These are phyloP conservation scores for Thinocorus orbignyianus DNA, from an alignment of 2,113 vertebrate genomes.

Conservation along the genomic window DNA sequence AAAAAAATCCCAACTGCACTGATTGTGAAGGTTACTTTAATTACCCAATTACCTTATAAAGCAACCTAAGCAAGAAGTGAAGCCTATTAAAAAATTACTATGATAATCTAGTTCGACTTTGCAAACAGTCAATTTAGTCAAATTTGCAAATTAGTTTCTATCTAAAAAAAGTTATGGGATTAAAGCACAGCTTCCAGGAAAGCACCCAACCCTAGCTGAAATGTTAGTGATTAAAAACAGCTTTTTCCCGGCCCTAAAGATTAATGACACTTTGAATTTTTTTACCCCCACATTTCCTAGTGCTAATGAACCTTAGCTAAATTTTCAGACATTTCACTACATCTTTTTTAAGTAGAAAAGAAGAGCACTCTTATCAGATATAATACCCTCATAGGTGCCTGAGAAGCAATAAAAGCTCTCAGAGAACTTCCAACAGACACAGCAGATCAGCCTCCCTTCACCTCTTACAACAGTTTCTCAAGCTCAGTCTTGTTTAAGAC, in stretches of 20 bases:
- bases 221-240: background rate
- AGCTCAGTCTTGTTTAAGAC: background rate
- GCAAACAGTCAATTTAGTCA: background rate
- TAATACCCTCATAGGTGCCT: background rate
- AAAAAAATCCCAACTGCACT: background rate
- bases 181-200: background rate
- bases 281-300: background rate
- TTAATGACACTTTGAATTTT: background rate
- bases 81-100: background rate
- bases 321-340: background rate
- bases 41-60: background rate
- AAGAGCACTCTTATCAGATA: background rate
- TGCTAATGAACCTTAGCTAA: background rate
- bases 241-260: background rate
- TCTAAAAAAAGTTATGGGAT: background rate
- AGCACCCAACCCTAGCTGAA: background rate
- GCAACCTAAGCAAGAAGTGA: background rate
- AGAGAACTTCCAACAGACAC: background rate
- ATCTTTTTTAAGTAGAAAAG: background rate
- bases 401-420: background rate
- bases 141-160: background rate
- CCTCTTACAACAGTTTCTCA: background rate
- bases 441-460: background rate
- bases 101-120: background rate
- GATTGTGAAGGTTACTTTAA: background rate